A percentile compares a stretch with the other conserved stretches of the same genome.
Evolutionary conservation across 2,888 invertebrate species (phyloP).

Genomic region (Coelopa pilipes): DNA sequence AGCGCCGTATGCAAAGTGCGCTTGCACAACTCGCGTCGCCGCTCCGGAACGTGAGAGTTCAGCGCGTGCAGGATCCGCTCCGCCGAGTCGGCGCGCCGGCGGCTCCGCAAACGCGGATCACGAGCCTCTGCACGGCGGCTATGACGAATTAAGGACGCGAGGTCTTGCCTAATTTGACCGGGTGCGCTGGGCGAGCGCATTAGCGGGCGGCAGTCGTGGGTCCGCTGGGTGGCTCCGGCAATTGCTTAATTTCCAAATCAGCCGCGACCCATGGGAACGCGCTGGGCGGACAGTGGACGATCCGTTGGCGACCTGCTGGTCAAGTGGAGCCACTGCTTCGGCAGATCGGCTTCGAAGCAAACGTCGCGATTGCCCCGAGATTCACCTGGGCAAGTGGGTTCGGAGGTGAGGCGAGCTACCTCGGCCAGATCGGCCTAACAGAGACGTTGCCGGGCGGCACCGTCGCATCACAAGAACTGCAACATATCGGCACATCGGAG

Average conservation of each 20-base stretch:
- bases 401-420: too few species aligned
- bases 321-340: too few species aligned
- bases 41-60: conserved; percentile 37
- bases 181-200: conserved; percentile 31
- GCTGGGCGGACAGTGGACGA: too few species aligned
- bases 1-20: conserved; percentile 16
- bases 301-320: too few species aligned
- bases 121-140: conserved; percentile 5
- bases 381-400: too few species aligned
- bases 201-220: too few species aligned
- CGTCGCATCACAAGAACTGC: conserved; percentile 17
- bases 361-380: too few species aligned
- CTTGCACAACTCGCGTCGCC: conserved; percentile 18
- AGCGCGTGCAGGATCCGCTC: not conserved
- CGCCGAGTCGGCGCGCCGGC: conserved; percentile 20
- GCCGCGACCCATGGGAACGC: too few species aligned
- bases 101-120: conserved; percentile 34
- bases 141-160: conserved; percentile 46
- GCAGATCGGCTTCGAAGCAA: too few species aligned
- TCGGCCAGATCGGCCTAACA: too few species aligned
- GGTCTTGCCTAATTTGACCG: conserved; percentile 46
- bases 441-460: not conserved
- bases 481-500: not conserved
- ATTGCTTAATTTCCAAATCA: too few species aligned
- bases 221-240: too few species aligned